phyloP scores from a whole-genome alignment of 2,797 vertebrate species.

The Phylloscopus collybita region DNA sequence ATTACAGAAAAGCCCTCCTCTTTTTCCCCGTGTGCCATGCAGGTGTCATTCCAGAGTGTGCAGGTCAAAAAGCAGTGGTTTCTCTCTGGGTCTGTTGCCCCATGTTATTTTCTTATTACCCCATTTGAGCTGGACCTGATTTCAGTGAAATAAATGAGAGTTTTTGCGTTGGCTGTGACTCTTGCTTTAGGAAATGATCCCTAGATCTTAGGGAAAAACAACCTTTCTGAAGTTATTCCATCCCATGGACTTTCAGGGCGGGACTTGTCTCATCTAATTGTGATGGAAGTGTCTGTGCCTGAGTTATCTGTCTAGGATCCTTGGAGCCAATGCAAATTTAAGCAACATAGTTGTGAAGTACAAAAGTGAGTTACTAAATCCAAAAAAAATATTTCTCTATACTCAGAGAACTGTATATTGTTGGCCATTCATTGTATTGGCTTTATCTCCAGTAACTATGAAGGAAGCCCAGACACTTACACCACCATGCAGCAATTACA shows the following conservation, averaged over 20 bases:
- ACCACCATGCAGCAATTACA: conserved; percentile 4
- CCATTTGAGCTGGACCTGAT: background rate
- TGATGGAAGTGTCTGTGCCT: conserved; percentile 23
- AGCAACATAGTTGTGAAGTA: background rate
- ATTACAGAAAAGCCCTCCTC: background rate
- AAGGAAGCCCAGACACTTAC: background rate
- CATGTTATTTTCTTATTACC: background rate
- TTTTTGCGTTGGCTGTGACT: background rate
- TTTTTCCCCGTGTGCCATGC: background rate
- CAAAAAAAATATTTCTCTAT: background rate
- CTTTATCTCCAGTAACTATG: background rate
- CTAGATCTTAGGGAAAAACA: background rate
- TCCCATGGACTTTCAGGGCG: background rate
- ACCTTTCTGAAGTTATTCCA: background rate
- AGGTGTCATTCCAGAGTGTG: background rate
- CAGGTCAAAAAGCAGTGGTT: background rate
- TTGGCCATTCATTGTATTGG: background rate
- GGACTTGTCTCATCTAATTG: conserved; percentile 37
- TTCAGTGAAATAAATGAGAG: background rate
- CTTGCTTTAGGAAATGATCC: background rate
- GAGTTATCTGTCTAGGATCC: conserved; percentile 51
- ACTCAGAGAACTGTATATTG: background rate
- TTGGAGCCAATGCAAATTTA: conserved; percentile 55
- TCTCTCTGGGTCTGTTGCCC: background rate
- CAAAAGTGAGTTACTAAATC: background rate